Conservation (phyloP, 2,797 vertebrate species). For the Syngnathus rostellatus region DNA sequence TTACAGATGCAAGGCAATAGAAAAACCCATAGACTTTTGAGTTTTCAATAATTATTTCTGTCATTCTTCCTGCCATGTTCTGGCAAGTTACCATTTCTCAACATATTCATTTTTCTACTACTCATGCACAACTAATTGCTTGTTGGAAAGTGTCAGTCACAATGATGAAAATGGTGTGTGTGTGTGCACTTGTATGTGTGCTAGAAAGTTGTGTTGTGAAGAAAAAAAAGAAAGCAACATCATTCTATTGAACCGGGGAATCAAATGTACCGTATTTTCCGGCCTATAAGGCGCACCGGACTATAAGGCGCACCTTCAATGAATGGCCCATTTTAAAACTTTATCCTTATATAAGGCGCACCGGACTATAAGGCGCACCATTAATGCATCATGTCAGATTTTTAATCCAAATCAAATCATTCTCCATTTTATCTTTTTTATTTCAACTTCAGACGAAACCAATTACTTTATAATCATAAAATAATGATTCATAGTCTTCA, state of each 20-base stretch:
- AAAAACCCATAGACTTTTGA: constrained; percentile 1
- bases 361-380: no score
- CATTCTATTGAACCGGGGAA: not conserved
- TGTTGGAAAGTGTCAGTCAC: constrained; percentile 40
- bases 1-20: not conserved
- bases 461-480: no score
- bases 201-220: not conserved
- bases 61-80: constrained; percentile 21
- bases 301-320: no score
- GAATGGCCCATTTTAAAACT: no score
- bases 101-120: constrained; percentile 37
- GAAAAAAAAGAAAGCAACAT: not conserved
- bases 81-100: constrained; percentile 32
- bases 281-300: no score
- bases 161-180: constrained; percentile 11
- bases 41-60: constrained; percentile 6
- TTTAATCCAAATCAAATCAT: no score
- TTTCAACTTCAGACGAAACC: no score
- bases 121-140: constrained; percentile 37
- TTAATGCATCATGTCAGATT: no score
- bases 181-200: not conserved
- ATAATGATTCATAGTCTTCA: no score
- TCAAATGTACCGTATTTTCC: no score
- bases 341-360: no score
- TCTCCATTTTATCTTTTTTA: no score